Evolutionary conservation across 2,113 vertebrate genomes (phyloP).

Genomic region (Chamaea fasciata): DNA sequence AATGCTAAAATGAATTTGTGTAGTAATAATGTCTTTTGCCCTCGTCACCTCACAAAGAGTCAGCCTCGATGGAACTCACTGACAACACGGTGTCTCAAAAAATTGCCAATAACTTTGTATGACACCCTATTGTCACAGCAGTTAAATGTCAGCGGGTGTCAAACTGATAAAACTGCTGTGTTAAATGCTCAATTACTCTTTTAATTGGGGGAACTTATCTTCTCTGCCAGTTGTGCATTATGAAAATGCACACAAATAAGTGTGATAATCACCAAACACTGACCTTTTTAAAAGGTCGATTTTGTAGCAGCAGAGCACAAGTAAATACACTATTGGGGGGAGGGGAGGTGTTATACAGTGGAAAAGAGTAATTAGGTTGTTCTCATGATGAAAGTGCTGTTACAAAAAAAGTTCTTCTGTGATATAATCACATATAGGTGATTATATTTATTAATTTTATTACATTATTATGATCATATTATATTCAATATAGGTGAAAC

Average conservation of each 20-base stretch:
- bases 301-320: not conserved
- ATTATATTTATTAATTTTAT: too few relatives aligned
- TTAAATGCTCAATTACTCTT: not conserved
- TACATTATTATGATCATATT: too few relatives aligned
- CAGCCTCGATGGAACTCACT: not conserved
- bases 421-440: not conserved
- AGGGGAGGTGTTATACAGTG: not conserved
- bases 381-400: not conserved
- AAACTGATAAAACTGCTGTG: not conserved
- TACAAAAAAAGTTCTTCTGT: not conserved
- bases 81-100: accelerated
- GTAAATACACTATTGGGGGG: not conserved
- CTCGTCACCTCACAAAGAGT: not conserved
- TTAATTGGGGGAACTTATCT: not conserved
- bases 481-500: not conserved
- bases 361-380: not conserved
- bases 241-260: not conserved
- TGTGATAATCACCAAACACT: not conserved
- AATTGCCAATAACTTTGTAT: not conserved
- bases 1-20: not conserved
- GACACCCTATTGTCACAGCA: not conserved
- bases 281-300: not conserved
- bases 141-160: not conserved
- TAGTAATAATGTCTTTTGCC: not conserved
- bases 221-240: not conserved